Conservation (phyloP, 1,140 invertebrate genomes). For the Drosophila erecta region DNA sequence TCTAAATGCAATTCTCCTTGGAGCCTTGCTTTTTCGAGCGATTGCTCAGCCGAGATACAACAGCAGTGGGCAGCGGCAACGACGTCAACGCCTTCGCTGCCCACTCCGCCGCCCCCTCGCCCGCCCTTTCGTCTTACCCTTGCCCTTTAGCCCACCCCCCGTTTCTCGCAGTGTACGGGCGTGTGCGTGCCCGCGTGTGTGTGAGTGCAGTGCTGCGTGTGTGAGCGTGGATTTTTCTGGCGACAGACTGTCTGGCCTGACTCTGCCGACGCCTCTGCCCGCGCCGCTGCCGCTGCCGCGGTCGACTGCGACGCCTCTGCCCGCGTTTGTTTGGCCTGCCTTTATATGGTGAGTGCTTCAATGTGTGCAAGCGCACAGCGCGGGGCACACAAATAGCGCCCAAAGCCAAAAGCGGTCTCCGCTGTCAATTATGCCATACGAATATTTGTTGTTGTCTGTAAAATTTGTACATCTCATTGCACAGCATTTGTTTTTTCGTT, state of each 20-base stretch:
- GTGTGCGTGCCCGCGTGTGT: neutral
- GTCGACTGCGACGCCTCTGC: constrained; percentile 30
- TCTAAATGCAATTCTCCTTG: constrained; percentile 76
- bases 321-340: constrained; percentile 57
- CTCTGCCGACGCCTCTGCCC: constrained; percentile 43
- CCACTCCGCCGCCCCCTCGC: constrained; percentile 5
- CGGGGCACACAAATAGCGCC: constrained; percentile 4
- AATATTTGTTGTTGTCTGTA: too few relatives aligned
- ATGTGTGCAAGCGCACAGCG: neutral
- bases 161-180: constrained; percentile 44
- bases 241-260: constrained; percentile 81
- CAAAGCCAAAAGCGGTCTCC: neutral
- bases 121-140: neutral
- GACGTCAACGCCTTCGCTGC: constrained; percentile 5
- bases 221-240: constrained; percentile 78
- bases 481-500: too few relatives aligned
- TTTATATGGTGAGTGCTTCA: constrained; percentile 55
- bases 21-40: constrained; percentile 58
- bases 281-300: constrained; percentile 23
- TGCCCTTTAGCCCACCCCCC: constrained; percentile 9
- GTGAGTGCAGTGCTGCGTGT: constrained; percentile 15
- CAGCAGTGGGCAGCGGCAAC: constrained; percentile 14
- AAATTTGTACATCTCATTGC: too few relatives aligned
- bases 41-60: constrained; percentile 71
- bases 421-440: too few relatives aligned